Evolutionary conservation across 1,140 invertebrate species (phyloP).

Genomic region (Bombus breviceps): DNA sequence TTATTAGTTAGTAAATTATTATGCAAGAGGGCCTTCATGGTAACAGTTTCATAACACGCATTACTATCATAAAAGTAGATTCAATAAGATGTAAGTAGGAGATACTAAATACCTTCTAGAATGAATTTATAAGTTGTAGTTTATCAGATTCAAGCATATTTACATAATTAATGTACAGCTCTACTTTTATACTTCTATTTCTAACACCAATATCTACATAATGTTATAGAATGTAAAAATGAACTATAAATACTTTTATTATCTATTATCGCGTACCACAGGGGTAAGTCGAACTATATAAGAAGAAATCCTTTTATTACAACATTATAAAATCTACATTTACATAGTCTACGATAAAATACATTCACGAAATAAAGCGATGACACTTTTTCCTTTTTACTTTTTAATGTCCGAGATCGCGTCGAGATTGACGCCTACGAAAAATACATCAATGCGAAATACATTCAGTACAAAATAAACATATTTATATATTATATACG

Average conservation of each 20-base stretch:
- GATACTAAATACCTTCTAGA: not conserved
- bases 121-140: not conserved
- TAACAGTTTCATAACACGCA: not conserved
- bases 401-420: constrained; percentile 35
- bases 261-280: not conserved
- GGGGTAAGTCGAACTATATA: constrained; percentile 33
- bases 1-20: not conserved
- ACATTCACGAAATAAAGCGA: constrained; percentile 65
- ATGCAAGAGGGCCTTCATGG: not conserved
- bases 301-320: constrained; percentile 79
- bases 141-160: not conserved
- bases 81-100: not conserved
- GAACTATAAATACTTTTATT: not conserved
- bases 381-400: constrained; percentile 6
- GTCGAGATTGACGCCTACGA: constrained; percentile 36
- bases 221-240: not conserved
- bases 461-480: constrained; percentile 78
- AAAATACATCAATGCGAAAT: constrained; percentile 74
- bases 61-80: constrained; percentile 20
- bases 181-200: not conserved
- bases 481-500: constrained; percentile 63
- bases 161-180: not conserved
- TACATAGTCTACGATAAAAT: constrained; percentile 70
- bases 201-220: not conserved
- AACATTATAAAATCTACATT: constrained; percentile 80